Conservation (phyloP, 2,888 invertebrate species). For the Sepioteuthis lessoniana region DNA sequence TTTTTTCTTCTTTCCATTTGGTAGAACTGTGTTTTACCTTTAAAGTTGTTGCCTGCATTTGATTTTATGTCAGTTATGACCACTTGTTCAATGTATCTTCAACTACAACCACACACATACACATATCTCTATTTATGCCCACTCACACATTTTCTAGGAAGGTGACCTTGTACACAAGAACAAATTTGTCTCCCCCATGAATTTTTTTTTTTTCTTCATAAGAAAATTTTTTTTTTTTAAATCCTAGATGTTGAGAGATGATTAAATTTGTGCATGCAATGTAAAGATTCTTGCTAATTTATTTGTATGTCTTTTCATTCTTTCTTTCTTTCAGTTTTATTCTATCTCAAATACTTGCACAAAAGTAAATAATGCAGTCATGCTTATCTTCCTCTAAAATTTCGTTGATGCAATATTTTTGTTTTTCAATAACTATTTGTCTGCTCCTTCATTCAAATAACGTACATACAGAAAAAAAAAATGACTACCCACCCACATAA, state of each 20-base stretch:
- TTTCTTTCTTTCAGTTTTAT: not conserved
- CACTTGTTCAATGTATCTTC: not conserved
- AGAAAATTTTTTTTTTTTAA: too few species aligned
- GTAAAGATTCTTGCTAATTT: not conserved
- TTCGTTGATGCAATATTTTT: not conserved
- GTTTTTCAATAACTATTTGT: not conserved
- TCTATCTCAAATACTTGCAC: not conserved
- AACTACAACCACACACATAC: too few species aligned
- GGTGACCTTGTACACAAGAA: conserved; percentile 33
- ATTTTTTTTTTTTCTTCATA: not conserved
- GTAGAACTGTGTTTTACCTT: too few species aligned
- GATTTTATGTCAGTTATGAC: not conserved
- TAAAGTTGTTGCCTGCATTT: not conserved
- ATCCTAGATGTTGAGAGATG: too few species aligned
- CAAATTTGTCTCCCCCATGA: not conserved
- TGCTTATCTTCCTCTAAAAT: not conserved
- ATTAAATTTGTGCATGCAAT: not conserved
- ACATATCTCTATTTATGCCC: not conserved
- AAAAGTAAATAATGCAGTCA: not conserved
- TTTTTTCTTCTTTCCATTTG: too few species aligned
- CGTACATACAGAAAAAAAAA: too few species aligned
- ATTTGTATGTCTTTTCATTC: not conserved
- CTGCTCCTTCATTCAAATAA: not conserved
- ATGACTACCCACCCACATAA: too few species aligned
- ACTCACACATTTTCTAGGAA: not conserved